Base-by-base conservation (phyloP, 1,140 invertebrate species). In the Asbolus verrucosus region DNA sequence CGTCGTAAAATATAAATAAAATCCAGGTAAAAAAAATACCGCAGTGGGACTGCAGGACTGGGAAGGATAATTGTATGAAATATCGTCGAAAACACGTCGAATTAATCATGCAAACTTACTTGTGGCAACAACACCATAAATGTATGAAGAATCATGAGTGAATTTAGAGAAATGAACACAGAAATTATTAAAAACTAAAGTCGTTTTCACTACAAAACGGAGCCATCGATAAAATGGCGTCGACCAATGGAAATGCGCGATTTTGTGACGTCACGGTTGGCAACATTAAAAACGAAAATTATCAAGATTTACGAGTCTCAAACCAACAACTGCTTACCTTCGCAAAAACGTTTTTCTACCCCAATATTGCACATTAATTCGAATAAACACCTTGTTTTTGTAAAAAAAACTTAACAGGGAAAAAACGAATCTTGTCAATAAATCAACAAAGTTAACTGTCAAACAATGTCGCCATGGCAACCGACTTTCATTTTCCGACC, bases 191-290 rank as follows among this genome's bases (percentile, higher is more conserved):
- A 75, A 77, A 77, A 75, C 72, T 73, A 76, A 75, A 60, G 59
- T 60, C 70, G 71, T 73, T 72, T 74, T 69, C 65, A 63, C 73
- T 77, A 76, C 72, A 76, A 71, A 74, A 77, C 76, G 73, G 62
- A 75, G 74, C 73, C 73, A 71, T 74, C 74, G 73, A 77, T 77
- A 77, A 77, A 73, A 77, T 77, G 76, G 76, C 76, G 76, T 69
- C 76, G 54, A 63, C 75, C 75, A 77, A 77, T 77, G 67, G 70
- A 41, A 69, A 65, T 63, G 18, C 69, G 63, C 19, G 27, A 67
- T 60, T 60, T 27, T 65, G 60, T 73, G 72, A 73, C 72, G 72
- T 71, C 71, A 73, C 68, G 46, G 46, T 54, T 30, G 46, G 46
- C 46, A 54, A 54, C 46, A 54, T 54, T 14, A 54, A 54, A 54